Conservation (phyloP, 2,113 vertebrate genomes). For the Chionis minor region DNA sequence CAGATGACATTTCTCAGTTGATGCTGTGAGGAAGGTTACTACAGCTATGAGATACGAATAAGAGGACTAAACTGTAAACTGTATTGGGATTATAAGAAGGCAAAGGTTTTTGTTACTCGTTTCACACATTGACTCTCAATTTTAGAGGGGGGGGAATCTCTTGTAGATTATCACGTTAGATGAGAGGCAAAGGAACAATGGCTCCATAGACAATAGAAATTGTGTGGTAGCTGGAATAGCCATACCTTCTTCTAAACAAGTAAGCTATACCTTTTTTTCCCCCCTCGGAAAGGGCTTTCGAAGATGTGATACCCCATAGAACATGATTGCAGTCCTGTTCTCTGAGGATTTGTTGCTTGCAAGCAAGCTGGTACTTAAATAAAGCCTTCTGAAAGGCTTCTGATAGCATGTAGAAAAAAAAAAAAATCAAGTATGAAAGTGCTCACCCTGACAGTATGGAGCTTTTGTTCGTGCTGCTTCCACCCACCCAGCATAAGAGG, state of each 20-base stretch:
- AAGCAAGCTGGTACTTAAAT: neutral
- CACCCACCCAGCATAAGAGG: rapidly evolving
- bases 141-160: neutral
- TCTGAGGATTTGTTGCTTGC: neutral
- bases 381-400: neutral
- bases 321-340: neutral
- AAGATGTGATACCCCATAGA: neutral
- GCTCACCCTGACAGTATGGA: neutral
- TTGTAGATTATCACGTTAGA: neutral
- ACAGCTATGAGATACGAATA: neutral
- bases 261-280: neutral
- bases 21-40: neutral
- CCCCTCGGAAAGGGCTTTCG: neutral
- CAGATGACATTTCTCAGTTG: neutral
- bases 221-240: neutral
- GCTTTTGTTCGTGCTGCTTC: neutral
- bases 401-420: neutral
- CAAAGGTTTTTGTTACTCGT: neutral
- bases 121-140: neutral
- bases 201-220: neutral
- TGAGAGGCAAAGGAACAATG: neutral
- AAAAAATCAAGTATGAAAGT: neutral
- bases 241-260: neutral
- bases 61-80: neutral
- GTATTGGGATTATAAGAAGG: neutral